phyloP scores from a whole-genome alignment of 2,113 vertebrate genomes.

The Setophaga kirtlandii region DNA sequence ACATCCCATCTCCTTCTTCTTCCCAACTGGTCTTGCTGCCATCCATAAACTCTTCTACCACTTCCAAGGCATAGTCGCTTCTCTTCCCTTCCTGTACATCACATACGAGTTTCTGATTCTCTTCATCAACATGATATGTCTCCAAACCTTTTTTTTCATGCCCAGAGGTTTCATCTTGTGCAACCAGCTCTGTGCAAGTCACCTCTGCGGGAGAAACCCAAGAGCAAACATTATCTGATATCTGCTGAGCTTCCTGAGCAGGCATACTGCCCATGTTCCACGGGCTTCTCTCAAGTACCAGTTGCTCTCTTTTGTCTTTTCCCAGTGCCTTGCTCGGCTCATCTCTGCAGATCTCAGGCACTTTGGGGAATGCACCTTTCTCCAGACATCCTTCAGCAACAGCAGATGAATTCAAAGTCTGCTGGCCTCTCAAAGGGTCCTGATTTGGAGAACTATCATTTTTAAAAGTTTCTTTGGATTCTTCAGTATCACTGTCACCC shows the following conservation, averaged over 20 bases:
- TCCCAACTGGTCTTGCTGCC: not conserved
- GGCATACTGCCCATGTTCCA: not conserved
- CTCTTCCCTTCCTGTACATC: constrained; percentile 10
- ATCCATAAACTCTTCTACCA: not conserved
- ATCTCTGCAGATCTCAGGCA: not conserved
- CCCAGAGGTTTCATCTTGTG: constrained; percentile 84
- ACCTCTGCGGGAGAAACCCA: constrained; percentile 48
- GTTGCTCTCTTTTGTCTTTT: not conserved
- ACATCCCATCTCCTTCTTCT: not conserved
- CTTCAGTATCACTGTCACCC: constrained; percentile 80
- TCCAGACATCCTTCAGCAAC: not conserved
- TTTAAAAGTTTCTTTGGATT: constrained; percentile 62
- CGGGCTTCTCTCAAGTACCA: not conserved
- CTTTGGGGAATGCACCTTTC: not conserved
- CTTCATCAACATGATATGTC: constrained; percentile 61
- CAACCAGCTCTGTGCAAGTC: constrained; percentile 78
- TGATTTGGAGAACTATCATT: not conserved
- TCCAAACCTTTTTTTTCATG: constrained; percentile 72
- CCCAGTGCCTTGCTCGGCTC: not conserved
- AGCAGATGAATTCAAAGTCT: not conserved
- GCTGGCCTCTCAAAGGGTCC: not conserved
- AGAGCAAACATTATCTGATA: constrained; percentile 33
- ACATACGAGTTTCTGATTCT: not conserved
- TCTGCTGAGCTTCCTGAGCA: constrained; percentile 12
- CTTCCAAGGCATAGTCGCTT: not conserved